Conservation (phyloP, 1,140 invertebrate species). For the Trichoplusia ni region DNA sequence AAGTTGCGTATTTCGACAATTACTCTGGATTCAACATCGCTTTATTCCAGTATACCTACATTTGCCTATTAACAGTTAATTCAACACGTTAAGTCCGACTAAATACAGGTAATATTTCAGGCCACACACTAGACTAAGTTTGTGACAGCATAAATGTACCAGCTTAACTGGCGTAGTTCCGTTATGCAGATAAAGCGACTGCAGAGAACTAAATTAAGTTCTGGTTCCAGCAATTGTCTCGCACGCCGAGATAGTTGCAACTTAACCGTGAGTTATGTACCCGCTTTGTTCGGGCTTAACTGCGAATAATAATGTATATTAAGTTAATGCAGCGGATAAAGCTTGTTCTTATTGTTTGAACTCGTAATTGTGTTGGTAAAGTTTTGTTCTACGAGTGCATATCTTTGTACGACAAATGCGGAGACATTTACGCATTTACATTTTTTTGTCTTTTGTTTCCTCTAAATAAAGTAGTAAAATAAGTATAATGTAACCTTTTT, state of each 20-base stretch:
- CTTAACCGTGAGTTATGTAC: constrained; percentile 21
- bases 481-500: no score
- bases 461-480: no score
- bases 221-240: constrained; percentile 31
- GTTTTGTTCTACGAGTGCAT: neutral
- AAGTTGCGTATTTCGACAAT: no score
- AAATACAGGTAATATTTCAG: neutral
- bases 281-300: constrained; percentile 1
- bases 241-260: neutral
- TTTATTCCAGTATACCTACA: no score
- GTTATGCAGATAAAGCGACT: constrained; percentile 52
- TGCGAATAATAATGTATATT: constrained; percentile 12
- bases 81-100: neutral
- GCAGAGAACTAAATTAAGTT: constrained; percentile 55
- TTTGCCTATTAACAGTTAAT: neutral
- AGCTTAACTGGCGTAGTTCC: constrained; percentile 45
- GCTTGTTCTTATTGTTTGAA: neutral
- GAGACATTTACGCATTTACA: no score
- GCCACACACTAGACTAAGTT: neutral
- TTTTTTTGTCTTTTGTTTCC: no score
- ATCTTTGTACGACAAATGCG: no score
- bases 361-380: neutral
- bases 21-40: no score
- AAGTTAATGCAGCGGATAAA: constrained; percentile 6
- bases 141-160: constrained; percentile 34